Evolutionary conservation across 2,888 invertebrate genomes (phyloP), one percentile per base, ranked within the genome.

Genomic region (Dilophus febrilis): DNA sequence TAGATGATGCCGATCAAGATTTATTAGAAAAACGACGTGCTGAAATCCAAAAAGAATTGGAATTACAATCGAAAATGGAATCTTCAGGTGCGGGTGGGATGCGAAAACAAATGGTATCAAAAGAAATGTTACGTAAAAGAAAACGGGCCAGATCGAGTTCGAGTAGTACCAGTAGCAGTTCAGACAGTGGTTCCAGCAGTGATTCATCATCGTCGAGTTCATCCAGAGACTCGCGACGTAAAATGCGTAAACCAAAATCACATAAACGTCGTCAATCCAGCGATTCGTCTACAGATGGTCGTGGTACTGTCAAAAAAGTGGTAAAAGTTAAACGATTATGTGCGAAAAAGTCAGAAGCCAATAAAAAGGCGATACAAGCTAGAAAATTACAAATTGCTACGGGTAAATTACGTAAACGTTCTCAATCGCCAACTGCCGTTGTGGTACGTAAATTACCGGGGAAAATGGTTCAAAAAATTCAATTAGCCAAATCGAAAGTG

Each of bases 261-360:
- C 5, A 13, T 7, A 36, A 31, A 31, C 29, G 30, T 8, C 64
- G 74, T 28, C 67, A 71, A 51, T 72, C 72, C 1, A 72, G 71
- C 50, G 70, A 70, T 13, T 74, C 77, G 10, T 77, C 81, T 4
- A 79, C 78, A 46, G 70, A 69, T 40, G 73, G 72, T 47, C 64
- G 66, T 31, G 73, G 72, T 47, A 64, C 66, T 31, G 64, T 64
- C 41, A 71, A 71, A 50, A 72, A 71, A 52, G 65, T 70, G 46
- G 49, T 63, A 17, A 67, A 66, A 61, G 53, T 42, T 47, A 65
- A 65, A 19, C 32, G 36, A 18, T 13, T 19, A 5, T 37, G 33
- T 14, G 37, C 37, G n/a, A 41, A 37, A 12, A 37, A 37, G 43
- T 35, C 53, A 28, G 40, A 34, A 4, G 33, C 18, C n/a, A 8